Conservation (phyloP, 2,113 vertebrate species). For the Arenaria interpres region DNA sequence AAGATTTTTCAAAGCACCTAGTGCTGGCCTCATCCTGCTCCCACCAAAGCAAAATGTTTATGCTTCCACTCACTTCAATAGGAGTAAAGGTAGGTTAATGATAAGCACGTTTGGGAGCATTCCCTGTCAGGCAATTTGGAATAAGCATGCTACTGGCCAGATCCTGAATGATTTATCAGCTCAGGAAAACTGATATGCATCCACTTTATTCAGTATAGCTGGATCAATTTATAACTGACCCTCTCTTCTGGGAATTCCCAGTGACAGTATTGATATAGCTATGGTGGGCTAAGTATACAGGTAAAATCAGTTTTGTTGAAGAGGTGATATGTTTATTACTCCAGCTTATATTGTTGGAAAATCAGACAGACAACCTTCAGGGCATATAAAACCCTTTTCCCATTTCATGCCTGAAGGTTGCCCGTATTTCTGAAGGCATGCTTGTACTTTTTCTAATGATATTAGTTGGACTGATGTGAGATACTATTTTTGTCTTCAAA, state of each 20-base stretch:
- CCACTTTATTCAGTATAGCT: neutral
- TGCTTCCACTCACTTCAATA: neutral
- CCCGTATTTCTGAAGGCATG: neutral
- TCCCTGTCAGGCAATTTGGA: neutral
- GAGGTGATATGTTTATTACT: neutral
- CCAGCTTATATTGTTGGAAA: neutral
- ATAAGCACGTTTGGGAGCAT: neutral
- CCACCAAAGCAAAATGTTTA: neutral
- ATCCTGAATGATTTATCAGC: neutral
- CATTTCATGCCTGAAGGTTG: neutral
- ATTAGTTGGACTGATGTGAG: neutral
- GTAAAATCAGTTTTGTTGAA: neutral
- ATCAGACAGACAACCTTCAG: neutral
- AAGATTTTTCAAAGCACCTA: neutral
- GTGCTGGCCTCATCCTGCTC: neutral
- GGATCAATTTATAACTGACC: neutral
- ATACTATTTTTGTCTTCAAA: neutral
- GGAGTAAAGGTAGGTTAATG: neutral
- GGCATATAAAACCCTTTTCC: neutral
- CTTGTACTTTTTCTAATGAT: neutral
- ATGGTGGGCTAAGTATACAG: neutral
- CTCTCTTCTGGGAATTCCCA: neutral
- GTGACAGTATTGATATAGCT: neutral
- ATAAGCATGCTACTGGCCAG: neutral
- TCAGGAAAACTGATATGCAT: neutral